Conservation (phyloP, 2,888 invertebrate species). For the Adelphocoris suturalis region DNA sequence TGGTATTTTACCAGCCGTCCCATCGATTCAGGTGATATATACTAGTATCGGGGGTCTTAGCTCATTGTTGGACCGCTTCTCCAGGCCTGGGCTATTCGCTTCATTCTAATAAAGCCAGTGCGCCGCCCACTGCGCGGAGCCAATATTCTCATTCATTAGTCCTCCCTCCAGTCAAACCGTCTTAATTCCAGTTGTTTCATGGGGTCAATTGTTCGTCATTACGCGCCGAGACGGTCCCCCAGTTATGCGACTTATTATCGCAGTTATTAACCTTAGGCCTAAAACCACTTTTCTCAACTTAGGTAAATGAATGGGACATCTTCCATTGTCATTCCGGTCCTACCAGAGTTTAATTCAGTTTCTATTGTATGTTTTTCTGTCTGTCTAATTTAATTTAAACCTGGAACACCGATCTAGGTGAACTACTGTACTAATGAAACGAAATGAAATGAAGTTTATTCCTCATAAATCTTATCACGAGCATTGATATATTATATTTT, state of each 20-base stretch:
- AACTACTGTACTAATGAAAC: no score
- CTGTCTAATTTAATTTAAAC: no score
- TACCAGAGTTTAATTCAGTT: neutral
- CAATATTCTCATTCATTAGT: conserved; percentile 60
- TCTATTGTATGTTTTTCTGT: neutral
- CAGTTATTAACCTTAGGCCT: conserved; percentile 49
- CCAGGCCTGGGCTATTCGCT: neutral
- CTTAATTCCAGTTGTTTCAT: conserved; percentile 55
- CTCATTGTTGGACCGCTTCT: conserved; percentile 11
- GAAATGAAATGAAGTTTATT: no score
- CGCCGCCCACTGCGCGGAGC: conserved; percentile 1
- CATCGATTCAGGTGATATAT: neutral
- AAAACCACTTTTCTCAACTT: conserved; percentile 46
- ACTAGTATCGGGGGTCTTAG: neutral
- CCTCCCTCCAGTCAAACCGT: conserved; percentile 34
- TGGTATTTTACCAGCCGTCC: neutral
- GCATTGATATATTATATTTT: no score
- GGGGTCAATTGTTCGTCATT: conserved; percentile 63
- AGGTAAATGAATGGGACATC: conserved; percentile 38
- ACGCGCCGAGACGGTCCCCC: conserved; percentile 40
- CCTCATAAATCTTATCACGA: no score
- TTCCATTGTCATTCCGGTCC: conserved; percentile 18
- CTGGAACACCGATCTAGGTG: no score
- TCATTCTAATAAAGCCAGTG: conserved; percentile 29
- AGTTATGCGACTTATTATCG: conserved; percentile 58